Evolutionary conservation across 2,113 vertebrate genomes (phyloP).

Genomic region (Eira barbara): DNA sequence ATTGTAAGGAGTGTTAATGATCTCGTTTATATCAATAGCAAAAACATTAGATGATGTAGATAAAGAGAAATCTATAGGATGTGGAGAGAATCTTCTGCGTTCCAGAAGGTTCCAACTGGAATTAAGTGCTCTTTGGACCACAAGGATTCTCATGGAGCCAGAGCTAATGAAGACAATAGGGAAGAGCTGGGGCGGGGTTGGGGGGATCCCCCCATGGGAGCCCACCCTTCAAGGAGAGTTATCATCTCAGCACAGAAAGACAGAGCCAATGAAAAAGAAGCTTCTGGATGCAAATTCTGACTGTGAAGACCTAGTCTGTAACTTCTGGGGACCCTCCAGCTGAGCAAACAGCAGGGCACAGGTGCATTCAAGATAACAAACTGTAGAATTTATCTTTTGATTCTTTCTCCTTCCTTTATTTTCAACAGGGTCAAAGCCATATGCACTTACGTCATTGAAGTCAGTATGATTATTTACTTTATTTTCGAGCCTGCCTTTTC

Average conservation of each 20-base stretch:
- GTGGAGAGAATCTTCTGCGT: neutral
- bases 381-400: neutral
- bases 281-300: neutral
- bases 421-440: neutral
- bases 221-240: neutral
- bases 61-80: neutral
- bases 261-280: neutral
- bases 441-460: neutral
- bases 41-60: neutral
- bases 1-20: neutral
- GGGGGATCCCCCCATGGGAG: rapidly evolving
- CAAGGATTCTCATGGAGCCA: neutral
- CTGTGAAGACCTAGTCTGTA: neutral
- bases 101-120: neutral
- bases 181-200: rapidly evolving
- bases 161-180: neutral
- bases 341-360: neutral
- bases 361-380: neutral
- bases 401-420: neutral
- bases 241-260: neutral
- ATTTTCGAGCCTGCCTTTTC: constrained; percentile 16
- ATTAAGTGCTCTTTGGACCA: neutral
- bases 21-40: neutral
- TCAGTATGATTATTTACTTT: neutral
- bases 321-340: neutral